These are phyloP conservation scores for Palythoa heliodiscus DNA, from an alignment of 92 coral and sea anemone genomes.

Conservation along the genomic window DNA sequence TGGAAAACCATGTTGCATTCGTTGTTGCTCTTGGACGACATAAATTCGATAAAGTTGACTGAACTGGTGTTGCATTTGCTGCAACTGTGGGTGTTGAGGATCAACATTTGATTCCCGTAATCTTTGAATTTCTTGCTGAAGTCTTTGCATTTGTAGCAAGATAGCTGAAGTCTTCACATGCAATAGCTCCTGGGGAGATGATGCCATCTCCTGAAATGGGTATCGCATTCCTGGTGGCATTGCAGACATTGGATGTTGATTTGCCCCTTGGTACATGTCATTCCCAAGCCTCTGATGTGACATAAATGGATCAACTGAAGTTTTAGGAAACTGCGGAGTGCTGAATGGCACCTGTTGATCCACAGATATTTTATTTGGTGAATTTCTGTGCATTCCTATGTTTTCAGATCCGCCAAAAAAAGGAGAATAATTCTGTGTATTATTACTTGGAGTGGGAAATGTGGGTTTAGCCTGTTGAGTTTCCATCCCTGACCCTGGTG, in stretches of 20 bases:
- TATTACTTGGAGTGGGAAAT: constrained; percentile 53
- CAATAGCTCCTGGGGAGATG: constrained; percentile 66
- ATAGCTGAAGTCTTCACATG: constrained; percentile 92
- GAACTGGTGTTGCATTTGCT: constrained; percentile 92
- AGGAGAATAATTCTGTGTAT: constrained; percentile 57
- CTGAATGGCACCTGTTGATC: constrained; percentile 63
- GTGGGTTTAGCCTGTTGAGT: constrained; percentile 65
- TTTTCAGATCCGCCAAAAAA: constrained; percentile 68
- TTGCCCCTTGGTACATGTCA: constrained; percentile 55
- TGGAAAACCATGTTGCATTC: constrained; percentile 80
- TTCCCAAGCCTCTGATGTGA: constrained; percentile 50
- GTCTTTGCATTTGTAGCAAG: constrained; percentile 91
- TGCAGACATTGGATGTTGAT: constrained; percentile 60
- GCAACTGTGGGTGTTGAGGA: constrained; percentile 73
- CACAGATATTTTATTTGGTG: constrained; percentile 61
- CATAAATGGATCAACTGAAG: constrained; percentile 54
- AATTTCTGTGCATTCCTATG: constrained; percentile 66
- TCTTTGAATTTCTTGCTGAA: constrained; percentile 96
- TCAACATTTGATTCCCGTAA: constrained; percentile 87
- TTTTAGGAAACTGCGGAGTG: constrained; percentile 57
- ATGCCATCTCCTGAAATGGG: constrained; percentile 70
- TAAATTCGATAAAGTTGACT: constrained; percentile 87
- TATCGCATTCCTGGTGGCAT: constrained; percentile 65
- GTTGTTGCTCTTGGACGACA: constrained; percentile 86
- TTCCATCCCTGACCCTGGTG: constrained; percentile 48